Evolutionary conservation across 2,797 vertebrate genomes (phyloP), one percentile per base, ranked within the genome.

Genomic region (Synanceia verrucosa): DNA sequence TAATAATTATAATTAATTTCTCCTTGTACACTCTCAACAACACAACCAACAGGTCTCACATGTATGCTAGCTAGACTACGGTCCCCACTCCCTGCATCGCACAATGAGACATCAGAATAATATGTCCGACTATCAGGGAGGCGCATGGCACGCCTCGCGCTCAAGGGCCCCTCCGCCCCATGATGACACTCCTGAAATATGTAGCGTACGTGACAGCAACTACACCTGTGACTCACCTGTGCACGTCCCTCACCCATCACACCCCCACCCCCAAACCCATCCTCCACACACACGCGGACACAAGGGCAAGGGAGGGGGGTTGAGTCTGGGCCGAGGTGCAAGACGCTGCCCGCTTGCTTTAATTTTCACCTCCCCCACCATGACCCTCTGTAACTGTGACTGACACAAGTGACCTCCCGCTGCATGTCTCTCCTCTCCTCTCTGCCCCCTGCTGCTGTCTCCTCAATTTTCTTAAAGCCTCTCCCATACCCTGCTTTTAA

Each of bases 281-380:
- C 77, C 47, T 24, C 53, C 65, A 47, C 64, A 31, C 44, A 63
- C 51, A 28, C 62, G 37, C 79, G 56, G 47, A 60, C 41, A 69
- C 51, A 76, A 79, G 82, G 84, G 64, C 63, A 58, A 52, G 41
- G 74, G 76, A 70, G 69, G 79, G 79, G 70, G 79, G 61, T 78
- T 82, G 65, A 81, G 80, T 59, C 83, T 78, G 80, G 89, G 88
- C 75, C 63, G 84, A 94, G 91, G 94, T 93, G 94, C 91, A 93
- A 95, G 94, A 94, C 94, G 91, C 86, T 85, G 78, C 94, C 94
- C 78, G 92, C 86, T 68, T 76, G 90, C 91, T 94, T 95, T 94
- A 92, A 95, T 95, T 95, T 94, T 94, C 94, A 95, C 94, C 93
- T 95, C 91, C 88, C 91, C 91, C 89, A 92, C 87, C 75, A 89